A percentile compares a stretch with the other conserved stretches of the same genome.
phyloP scores from a whole-genome alignment of 2,797 vertebrate genomes.

The Phoxinus dragarum region DNA sequence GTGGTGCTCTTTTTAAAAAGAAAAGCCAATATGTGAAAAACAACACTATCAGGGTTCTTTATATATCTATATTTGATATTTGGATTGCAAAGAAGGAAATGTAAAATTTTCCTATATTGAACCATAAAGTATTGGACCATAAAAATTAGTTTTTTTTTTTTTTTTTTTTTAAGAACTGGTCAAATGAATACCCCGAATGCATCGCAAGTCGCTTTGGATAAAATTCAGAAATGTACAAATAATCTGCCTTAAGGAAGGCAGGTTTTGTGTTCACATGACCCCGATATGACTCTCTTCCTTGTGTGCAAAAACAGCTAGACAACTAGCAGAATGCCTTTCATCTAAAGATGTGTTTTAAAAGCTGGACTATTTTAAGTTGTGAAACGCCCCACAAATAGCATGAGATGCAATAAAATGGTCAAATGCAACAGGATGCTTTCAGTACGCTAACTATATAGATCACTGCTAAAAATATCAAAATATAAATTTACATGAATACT shows the following conservation, averaged over 20 bases:
- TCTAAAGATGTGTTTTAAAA: slow-evolving; percentile 20
- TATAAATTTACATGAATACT: neutral
- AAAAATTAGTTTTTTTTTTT: too few species aligned
- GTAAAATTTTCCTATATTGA: neutral
- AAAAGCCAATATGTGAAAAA: slow-evolving; percentile 6
- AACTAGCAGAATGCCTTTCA: neutral
- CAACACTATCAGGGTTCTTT: neutral
- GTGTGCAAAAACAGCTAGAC: neutral
- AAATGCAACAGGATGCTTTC: slow-evolving; percentile 6
- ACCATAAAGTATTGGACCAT: neutral
- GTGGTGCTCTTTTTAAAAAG: slow-evolving; percentile 32
- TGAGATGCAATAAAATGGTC: slow-evolving; percentile 13
- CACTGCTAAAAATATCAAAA: neutral
- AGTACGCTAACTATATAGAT: neutral
- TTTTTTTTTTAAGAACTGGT: neutral
- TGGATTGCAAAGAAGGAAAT: slow-evolving; percentile 3
- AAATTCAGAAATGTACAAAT: neutral
- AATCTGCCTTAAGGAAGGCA: neutral
- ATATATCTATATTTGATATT: neutral
- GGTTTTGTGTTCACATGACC: neutral
- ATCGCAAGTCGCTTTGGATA: neutral
- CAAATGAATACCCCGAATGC: neutral
- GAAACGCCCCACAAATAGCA: slow-evolving; percentile 22
- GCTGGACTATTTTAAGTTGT: slow-evolving; percentile 18
- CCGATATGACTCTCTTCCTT: neutral